Base-by-base conservation (phyloP, 2,888 invertebrate genomes). In the Protophormia terraenovae region DNA sequence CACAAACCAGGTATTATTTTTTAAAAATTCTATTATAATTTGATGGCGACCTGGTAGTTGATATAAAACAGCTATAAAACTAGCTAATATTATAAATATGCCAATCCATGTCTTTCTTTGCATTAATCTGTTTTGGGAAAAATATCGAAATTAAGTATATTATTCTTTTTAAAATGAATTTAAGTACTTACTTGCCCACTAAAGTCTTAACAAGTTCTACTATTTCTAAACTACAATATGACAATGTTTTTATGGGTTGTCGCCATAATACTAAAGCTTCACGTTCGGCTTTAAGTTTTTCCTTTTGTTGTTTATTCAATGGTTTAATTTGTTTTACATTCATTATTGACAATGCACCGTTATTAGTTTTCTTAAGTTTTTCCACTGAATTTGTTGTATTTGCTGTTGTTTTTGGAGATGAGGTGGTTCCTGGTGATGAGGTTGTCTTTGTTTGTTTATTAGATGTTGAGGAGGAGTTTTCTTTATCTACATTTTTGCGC, bases 141-240 rank as follows among this genome's bases (percentile, higher is more conserved):
- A 10, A n/a, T n/a, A n/a, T n/a, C n/a, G n/a, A n/a, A n/a, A n/a
- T n/a, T n/a, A n/a, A n/a, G n/a, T n/a, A n/a, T n/a, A n/a, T n/a
- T n/a, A n/a, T n/a, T n/a, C 0, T 19, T 50, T n/a, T 71, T n/a
- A 32, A 47, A 60, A 50, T 14, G n/a, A 29, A 4, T 45, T 8
- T 12, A 7, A n/a, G n/a, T n/a, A 90, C 93, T 93, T 91, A 95
- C 95, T 94, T 94, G 90, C 91, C 92, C 87, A 94, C 93, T 91
- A 94, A 94, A 69, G 93, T 94, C 87, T 93, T 94, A 89, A 95
- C 92, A 89, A 96, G 93, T 90, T 95, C 94, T 82, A 94, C 93
- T 87, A 96, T 93, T 94, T 98, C 97, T 90, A 95, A 94, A 89
- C 94, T 92, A 93, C 96, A 97, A 93, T 97, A 98, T 91, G 96